Base-by-base conservation (phyloP, 2,888 invertebrate species). In the Pristionchus maxplancki region DNA sequence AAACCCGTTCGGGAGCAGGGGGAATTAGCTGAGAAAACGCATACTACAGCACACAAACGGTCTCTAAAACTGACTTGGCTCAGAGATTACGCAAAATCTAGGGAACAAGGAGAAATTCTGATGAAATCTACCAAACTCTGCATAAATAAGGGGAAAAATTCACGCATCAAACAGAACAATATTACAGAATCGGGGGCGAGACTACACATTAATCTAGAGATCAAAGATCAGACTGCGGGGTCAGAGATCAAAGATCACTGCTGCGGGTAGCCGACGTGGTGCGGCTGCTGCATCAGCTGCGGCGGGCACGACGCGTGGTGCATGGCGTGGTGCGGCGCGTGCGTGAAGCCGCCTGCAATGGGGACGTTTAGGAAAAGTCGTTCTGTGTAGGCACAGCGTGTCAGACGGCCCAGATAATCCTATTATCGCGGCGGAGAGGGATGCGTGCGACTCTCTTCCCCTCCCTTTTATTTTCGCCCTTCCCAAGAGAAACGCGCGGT, bases 331-430 rank as follows among this genome's bases (percentile, higher is more conserved):
- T 64, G 64, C 28, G 28, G 64, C 64, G 31, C 34, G 28, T 64
- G 64, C 64, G 64, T 64, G 71, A 74, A 74, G 78, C 44, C 44
- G n/a, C 44, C 78, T 78, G 78, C 24, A 78, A 78, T n/a, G 17
- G 40, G 40, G 78, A 71, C 20, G 24, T 71, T 78, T 78, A 15
- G 28, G 44, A 78, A 44, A 78, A n/a, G 78, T 78, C 78, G 78
- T 11, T n/a, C n/a, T n/a, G n/a, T n/a, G n/a, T n/a, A n/a, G n/a
- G n/a, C n/a, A n/a, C n/a, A n/a, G n/a, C n/a, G n/a, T n/a, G n/a
- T n/a, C n/a, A n/a, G n/a, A n/a, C n/a, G n/a, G n/a, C n/a, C n/a
- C n/a, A n/a, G n/a, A n/a, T n/a, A n/a, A n/a, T n/a, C n/a, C n/a
- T n/a, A n/a, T n/a, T n/a, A n/a, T n/a, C n/a, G n/a, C n/a, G n/a